These are phyloP conservation scores for Parelbella ahira DNA, from an alignment of 2,888 invertebrate species.

Conservation along the genomic window DNA sequence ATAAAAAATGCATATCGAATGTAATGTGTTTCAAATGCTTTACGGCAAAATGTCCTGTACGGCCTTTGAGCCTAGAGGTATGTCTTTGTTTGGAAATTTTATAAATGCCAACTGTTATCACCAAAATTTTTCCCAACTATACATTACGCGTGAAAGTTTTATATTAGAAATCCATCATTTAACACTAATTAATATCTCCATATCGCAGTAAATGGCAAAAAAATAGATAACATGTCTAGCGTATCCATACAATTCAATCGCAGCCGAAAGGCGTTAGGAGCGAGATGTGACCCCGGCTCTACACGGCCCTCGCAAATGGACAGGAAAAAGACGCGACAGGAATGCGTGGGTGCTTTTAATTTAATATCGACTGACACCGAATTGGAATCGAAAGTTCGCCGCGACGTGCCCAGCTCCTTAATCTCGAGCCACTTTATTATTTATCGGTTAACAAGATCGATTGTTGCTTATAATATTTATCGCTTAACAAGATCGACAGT, in stretches of 20 bases:
- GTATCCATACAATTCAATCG: slow-evolving; percentile 48
- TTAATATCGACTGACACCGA: slow-evolving; percentile 79
- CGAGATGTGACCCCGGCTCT: slow-evolving; percentile 73
- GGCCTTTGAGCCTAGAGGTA: no score
- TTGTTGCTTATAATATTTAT: slow-evolving; percentile 49
- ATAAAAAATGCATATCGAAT: no score
- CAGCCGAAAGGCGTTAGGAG: slow-evolving; percentile 48
- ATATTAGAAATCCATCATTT: no score
- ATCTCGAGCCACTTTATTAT: slow-evolving; percentile 60
- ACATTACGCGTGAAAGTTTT: no score
- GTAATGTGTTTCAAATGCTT: no score
- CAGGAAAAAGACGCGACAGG: slow-evolving; percentile 78
- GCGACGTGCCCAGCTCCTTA: slow-evolving; percentile 68
- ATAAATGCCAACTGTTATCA: no score
- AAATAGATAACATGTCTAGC: no score
- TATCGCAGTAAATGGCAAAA: no score
- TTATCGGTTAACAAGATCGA: slow-evolving; percentile 44
- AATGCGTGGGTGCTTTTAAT: slow-evolving; percentile 80
- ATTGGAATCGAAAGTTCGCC: slow-evolving; percentile 76
- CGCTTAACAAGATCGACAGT: slow-evolving; percentile 38
- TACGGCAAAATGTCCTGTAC: no score
- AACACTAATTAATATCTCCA: no score
- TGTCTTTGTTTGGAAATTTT: no score
- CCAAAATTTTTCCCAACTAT: no score
- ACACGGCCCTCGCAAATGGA: slow-evolving; percentile 79